Percentiles rank a stretch among this genome's conserved stretches.
phyloP scores from a whole-genome alignment of 1,140 invertebrate species.

The Ips nitidus region DNA sequence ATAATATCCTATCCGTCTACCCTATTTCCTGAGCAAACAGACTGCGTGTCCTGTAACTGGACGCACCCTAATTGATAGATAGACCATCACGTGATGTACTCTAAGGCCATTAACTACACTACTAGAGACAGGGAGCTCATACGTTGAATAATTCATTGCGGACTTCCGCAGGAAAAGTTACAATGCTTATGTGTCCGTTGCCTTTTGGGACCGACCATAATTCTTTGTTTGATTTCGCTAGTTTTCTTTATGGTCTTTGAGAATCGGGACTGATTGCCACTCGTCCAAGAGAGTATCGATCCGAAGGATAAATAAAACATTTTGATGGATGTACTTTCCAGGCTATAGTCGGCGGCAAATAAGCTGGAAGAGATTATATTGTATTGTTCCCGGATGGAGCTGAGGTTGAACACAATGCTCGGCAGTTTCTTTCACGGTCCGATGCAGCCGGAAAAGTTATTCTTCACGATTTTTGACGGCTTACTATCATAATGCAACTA shows the following conservation, averaged over 20 bases:
- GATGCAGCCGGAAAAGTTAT: too few species aligned
- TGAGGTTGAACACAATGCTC: not conserved
- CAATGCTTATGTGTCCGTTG: slow-evolving; percentile 29
- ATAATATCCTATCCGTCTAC: slow-evolving; percentile 16
- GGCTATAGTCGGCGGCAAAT: slow-evolving; percentile 5
- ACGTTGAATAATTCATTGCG: slow-evolving; percentile 30
- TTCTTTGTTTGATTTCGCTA: slow-evolving; percentile 35
- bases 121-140: slow-evolving; percentile 19
- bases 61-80: slow-evolving; percentile 34
- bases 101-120: slow-evolving; percentile 23
- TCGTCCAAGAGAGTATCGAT: slow-evolving; percentile 24
- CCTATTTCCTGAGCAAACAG: slow-evolving; percentile 2
- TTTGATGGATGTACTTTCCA: slow-evolving; percentile 12
- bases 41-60: slow-evolving; percentile 13
- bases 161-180: slow-evolving; percentile 30
- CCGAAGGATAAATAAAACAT: slow-evolving; percentile 21
- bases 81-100: slow-evolving; percentile 23
- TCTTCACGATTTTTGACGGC: too few species aligned
- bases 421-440: too few species aligned
- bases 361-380: slow-evolving; percentile 6
- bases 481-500: too few species aligned
- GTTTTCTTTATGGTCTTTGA: slow-evolving; percentile 30
- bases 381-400: slow-evolving; percentile 1
- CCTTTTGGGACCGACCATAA: slow-evolving; percentile 30
- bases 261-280: slow-evolving; percentile 26